A percentile compares a stretch with the other conserved stretches of the same genome.
phyloP scores from a whole-genome alignment of 2,113 vertebrate genomes.

The Centropristis striata region DNA sequence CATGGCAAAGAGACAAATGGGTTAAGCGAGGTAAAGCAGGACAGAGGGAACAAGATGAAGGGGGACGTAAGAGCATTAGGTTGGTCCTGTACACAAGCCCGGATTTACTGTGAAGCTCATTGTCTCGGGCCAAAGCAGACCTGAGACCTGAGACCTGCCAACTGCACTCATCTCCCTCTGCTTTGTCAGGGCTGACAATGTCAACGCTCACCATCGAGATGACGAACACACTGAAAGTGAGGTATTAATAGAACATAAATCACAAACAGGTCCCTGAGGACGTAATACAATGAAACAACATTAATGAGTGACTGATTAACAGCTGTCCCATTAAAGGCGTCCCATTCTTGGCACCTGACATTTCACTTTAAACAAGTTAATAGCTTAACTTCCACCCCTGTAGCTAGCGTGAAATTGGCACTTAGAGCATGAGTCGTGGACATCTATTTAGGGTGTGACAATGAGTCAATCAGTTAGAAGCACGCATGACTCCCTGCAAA shows the following conservation, averaged over 20 bases:
- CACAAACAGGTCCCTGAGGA: constrained; percentile 49
- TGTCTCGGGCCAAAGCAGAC: constrained; percentile 48
- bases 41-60: constrained; percentile 57
- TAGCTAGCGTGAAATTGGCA: constrained; percentile 73
- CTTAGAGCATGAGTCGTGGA: constrained; percentile 45
- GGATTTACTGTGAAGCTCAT: constrained; percentile 41
- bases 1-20: constrained; percentile 45
- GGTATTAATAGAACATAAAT: constrained; percentile 46
- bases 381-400: constrained; percentile 40
- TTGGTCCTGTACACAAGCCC: constrained; percentile 27
- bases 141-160: constrained; percentile 64
- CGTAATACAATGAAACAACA: constrained; percentile 35
- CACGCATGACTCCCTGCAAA: constrained; percentile 63
- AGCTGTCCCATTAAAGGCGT: constrained; percentile 30
- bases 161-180: constrained; percentile 13
- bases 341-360: constrained; percentile 58
- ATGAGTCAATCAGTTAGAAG: constrained; percentile 72
- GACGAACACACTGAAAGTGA: constrained; percentile 5
- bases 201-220: background rate
- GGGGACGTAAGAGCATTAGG: constrained; percentile 54
- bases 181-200: constrained; percentile 18
- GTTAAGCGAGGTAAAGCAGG: constrained; percentile 43
- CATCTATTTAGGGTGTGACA: constrained; percentile 66
- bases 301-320: constrained; percentile 68
- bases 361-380: constrained; percentile 55